Evolutionary conservation across 2,888 invertebrate genomes (phyloP), one percentile per base, ranked within the genome.

Genomic region (Euzophera pinguis): DNA sequence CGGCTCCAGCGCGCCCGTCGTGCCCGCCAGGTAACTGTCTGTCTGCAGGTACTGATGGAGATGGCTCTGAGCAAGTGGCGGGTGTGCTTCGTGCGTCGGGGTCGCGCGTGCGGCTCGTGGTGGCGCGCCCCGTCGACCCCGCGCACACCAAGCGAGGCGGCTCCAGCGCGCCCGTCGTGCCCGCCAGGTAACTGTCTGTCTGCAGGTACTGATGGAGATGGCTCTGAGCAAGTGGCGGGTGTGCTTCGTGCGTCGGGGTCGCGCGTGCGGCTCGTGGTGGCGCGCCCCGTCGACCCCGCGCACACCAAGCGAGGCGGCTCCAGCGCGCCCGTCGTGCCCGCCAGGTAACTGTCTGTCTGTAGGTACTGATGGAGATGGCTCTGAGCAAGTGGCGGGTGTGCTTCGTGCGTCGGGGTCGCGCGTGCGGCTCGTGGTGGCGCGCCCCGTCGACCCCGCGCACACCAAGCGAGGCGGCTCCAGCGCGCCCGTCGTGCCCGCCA

Each of bases 61-160:
- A 98, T 99, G 98, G 98, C 10, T 99, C 99, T 22, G 99, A 99
- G 84, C 97, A 97, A 86, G 98, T 99, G 67, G 99, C 99, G 14
- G 95, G 97, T 13, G 98, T 99, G 58, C 89, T 99, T 59, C 93
- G 99, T 22, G 98, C 98, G 85, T 97, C 98, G 17, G 98, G 99
- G 29, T 97, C 97, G 9, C 97, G 98, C 78, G 98, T 99, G 53
- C 93, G 98, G 1, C 93, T 99, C 48, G 96, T 99, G 53, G 99
- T 99, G 50, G 99, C 98, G 53, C 93, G 99, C 57, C 95, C 97
- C 53, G 95, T 96, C 17, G 97, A 97, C 80, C 95, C 96, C 61
- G 93, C 95, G 3, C 45, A 14, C 8, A 29, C 29, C 10, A 32
- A 13, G 27, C n/a, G 12, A 6, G 45, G 14, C 45, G 45, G 42